Conservation (phyloP, 2,888 invertebrate species). For the Nudaria mundana region DNA sequence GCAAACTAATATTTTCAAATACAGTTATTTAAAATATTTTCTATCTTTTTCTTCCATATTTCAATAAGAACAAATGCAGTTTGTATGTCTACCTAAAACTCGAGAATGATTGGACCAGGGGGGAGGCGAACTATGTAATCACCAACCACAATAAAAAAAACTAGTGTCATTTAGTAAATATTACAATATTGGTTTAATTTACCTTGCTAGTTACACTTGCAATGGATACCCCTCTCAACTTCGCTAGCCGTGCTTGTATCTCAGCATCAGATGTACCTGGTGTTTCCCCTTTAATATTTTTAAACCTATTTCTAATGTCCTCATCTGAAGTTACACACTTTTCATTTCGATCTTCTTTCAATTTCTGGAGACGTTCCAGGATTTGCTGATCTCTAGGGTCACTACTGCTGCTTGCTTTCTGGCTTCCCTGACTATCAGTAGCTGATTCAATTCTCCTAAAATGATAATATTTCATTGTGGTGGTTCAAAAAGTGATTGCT, state of each 20-base stretch:
- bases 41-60: too few species aligned
- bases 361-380: conserved; percentile 83
- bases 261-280: conserved; percentile 83
- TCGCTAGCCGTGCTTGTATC: conserved; percentile 83
- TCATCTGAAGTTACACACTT: conserved; percentile 33
- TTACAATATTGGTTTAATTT: too few species aligned
- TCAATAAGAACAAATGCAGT: too few species aligned
- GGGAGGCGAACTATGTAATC: too few species aligned
- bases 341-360: conserved; percentile 80
- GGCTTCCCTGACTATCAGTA: conserved; percentile 8
- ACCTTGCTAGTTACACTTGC: conserved; percentile 46
- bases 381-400: conserved; percentile 83
- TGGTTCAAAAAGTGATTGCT: too few species aligned
- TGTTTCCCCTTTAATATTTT: conserved; percentile 53
- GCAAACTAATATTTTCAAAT: too few species aligned
- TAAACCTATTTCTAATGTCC: conserved; percentile 52
- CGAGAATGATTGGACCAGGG: too few species aligned
- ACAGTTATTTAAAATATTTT: too few species aligned
- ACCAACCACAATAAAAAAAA: too few species aligned
- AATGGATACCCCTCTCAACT: conserved; percentile 83
- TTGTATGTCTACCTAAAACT: too few species aligned
- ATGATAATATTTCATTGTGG: conserved; percentile 32
- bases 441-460: conserved; percentile 24
- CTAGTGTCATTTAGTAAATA: too few species aligned
- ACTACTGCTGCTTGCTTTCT: conserved; percentile 33